Conservation (phyloP, 2,888 invertebrate genomes). For the Sceliomorpha sp. region DNA sequence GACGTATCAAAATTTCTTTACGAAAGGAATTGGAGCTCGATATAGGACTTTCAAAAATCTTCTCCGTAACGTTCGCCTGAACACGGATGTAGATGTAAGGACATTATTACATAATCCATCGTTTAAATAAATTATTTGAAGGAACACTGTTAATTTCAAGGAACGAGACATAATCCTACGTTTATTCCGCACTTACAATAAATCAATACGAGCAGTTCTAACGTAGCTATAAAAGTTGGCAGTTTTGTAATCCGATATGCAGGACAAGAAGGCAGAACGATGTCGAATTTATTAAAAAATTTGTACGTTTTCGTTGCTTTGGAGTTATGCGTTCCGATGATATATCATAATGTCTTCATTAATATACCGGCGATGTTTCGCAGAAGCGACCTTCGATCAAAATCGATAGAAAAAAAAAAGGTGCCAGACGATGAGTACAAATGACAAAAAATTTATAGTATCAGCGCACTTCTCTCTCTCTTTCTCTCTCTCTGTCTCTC, state of each 20-base stretch:
- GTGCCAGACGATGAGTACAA: slow-evolving; percentile 25
- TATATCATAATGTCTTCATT: slow-evolving; percentile 41
- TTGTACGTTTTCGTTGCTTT: neutral
- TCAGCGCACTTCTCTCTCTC: slow-evolving; percentile 36
- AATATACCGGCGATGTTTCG: slow-evolving; percentile 35
- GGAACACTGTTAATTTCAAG: too few relatives aligned
- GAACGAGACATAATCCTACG: too few relatives aligned
- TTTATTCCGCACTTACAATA: slow-evolving; percentile 4
- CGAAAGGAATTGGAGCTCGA: too few relatives aligned
- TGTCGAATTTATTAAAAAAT: slow-evolving; percentile 32
- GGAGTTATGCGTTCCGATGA: slow-evolving; percentile 26
- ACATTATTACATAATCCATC: too few relatives aligned
- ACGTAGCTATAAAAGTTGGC: slow-evolving; percentile 5
- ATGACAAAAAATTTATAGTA: slow-evolving; percentile 33
- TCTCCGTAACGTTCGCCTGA: too few relatives aligned
- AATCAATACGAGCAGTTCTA: slow-evolving; percentile 12
- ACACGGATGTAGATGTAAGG: too few relatives aligned
- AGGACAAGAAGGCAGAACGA: slow-evolving; percentile 21
- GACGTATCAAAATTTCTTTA: too few relatives aligned
- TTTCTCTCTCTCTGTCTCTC: too few relatives aligned
- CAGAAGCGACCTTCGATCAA: slow-evolving; percentile 27
- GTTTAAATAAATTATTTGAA: too few relatives aligned
- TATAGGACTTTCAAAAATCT: too few relatives aligned
- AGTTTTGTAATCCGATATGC: slow-evolving; percentile 21
- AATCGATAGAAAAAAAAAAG: slow-evolving; percentile 22